Evolutionary conservation across 2,888 invertebrate species (phyloP).

Genomic region (Tipula unca): DNA sequence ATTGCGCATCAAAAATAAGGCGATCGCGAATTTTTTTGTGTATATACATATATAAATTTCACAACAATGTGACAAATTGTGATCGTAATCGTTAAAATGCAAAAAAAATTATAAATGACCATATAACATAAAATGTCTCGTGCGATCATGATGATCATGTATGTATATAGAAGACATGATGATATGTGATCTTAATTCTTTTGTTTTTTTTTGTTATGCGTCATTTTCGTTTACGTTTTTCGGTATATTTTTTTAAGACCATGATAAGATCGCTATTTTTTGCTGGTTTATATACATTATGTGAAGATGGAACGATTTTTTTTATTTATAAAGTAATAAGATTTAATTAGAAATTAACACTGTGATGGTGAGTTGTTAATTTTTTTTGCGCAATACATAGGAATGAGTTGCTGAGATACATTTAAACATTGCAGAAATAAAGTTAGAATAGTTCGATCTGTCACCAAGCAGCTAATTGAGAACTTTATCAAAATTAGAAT

Average conservation of each 20-base stretch:
- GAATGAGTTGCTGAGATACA: too few relatives aligned
- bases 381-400: too few relatives aligned
- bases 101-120: background rate
- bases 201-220: background rate
- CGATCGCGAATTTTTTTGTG: background rate
- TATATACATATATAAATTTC: background rate
- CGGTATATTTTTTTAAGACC: background rate
- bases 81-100: background rate
- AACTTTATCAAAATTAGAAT: too few relatives aligned
- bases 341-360: background rate
- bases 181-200: conserved; percentile 14
- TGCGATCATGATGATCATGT: background rate
- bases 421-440: too few relatives aligned
- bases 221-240: background rate
- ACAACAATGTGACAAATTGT: conserved; percentile 14
- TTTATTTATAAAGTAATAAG: background rate
- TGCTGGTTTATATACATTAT: background rate
- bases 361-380: background rate
- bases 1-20: background rate
- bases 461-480: too few relatives aligned
- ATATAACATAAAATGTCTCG: background rate
- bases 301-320: background rate
- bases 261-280: background rate
- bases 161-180: background rate
- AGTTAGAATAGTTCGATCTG: too few relatives aligned